Evolutionary conservation across 2,888 invertebrate species (phyloP).

Genomic region (Heliconius ismenius): DNA sequence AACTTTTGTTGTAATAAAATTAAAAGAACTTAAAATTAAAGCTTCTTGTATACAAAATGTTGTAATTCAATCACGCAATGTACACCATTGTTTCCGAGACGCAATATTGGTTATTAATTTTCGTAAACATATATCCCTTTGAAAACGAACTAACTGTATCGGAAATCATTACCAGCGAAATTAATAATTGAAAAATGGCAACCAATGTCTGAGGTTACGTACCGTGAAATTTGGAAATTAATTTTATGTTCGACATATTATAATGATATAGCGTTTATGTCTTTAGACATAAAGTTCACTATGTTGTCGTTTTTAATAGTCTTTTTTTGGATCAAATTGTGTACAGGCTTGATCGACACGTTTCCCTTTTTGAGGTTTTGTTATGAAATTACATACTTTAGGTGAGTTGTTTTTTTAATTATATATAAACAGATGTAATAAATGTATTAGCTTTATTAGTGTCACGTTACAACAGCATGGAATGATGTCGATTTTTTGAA

Average conservation of each 20-base stretch:
- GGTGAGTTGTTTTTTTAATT: slow-evolving; percentile 18
- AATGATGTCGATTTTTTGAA: neutral
- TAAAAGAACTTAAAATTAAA: neutral
- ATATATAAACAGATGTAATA: slow-evolving; percentile 12
- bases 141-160: slow-evolving; percentile 46
- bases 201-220: slow-evolving; percentile 48
- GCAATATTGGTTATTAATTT: slow-evolving; percentile 46
- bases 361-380: slow-evolving; percentile 26
- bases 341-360: slow-evolving; percentile 20
- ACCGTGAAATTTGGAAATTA: slow-evolving; percentile 55
- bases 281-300: neutral
- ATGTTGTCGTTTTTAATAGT: neutral
- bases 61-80: slow-evolving; percentile 28
- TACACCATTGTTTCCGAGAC: slow-evolving; percentile 23
- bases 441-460: slow-evolving; percentile 1
- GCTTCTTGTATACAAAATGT: neutral
- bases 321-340: slow-evolving; percentile 1
- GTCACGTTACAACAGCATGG: neutral
- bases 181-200: slow-evolving; percentile 59
- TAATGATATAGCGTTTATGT: slow-evolving; percentile 15
- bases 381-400: slow-evolving; percentile 24
- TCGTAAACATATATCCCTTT: slow-evolving; percentile 37
- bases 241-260: neutral
- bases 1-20: neutral
- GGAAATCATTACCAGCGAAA: slow-evolving; percentile 59